Base-by-base conservation (phyloP, 2,888 invertebrate genomes). In the Eristalinus aeneus region DNA sequence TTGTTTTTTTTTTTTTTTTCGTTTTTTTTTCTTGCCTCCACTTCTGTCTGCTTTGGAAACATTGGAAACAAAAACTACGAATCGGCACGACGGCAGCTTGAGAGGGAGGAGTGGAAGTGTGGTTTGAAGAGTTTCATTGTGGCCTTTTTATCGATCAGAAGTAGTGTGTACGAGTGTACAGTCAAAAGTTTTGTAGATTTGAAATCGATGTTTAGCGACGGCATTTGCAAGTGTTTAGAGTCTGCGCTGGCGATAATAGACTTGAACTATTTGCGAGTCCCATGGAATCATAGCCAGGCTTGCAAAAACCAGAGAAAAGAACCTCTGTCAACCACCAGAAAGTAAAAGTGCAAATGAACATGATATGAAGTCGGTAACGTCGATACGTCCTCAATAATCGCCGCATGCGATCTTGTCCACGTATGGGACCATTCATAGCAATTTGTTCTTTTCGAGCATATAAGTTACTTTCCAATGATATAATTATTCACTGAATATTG, bases 1-100 rank as follows among this genome's bases (percentile, higher is more conserved):
- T 61, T 53, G 72, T 67, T 67, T 80, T 16, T 68, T 10, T 56
- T 56, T 85, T 75, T 34, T 64, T 46, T 72, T 75, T 75, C n/a
- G n/a, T n/a, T 58, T 74, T 76, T 68, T 85, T 27, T 68, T 10
- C 11, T 22, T 56, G 2, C 56, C 12, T 56, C 12, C 56, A 27
- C 54, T 74, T 71, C 56, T 63, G 23, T 64, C 39, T 65, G 71
- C 64, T 56, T 46, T 78, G 32, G 61, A 75, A 71, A 74, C 56
- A 73, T 3, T 3, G 1, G 12, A 2, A 16, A 16, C n/a, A 46
- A 46, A 46, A 46, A 16, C n/a, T n/a, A 8, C 46, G 16, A 46
- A 8, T 16, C 46, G 46, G 16, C 27, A 27, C 27, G 27, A 5
- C 27, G 27, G 5, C 27, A 5, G 27, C 27, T 27, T 27, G 5